Evolutionary conservation across 2,113 vertebrate species (phyloP).

Genomic region (Philantomba maxwellii): DNA sequence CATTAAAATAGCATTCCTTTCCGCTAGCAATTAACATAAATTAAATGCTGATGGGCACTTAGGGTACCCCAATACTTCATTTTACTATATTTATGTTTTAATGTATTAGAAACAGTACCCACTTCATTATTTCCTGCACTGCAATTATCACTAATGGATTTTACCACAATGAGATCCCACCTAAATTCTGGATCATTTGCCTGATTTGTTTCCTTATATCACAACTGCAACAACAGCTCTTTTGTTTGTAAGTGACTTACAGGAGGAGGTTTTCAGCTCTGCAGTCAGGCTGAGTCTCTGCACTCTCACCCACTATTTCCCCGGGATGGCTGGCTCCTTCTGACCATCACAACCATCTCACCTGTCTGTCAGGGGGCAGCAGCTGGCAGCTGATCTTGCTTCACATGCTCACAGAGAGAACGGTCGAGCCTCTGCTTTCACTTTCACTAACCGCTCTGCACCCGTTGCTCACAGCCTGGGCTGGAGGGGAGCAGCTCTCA

Average conservation of each 20-base stretch:
- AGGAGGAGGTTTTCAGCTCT: neutral
- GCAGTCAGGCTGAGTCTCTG: neutral
- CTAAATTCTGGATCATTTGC: conserved; percentile 62
- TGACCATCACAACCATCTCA: neutral
- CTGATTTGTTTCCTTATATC: conserved; percentile 70
- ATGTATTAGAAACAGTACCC: neutral
- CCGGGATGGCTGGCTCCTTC: neutral
- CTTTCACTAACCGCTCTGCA: neutral
- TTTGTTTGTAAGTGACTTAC: conserved; percentile 61
- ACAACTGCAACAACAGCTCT: conserved; percentile 62
- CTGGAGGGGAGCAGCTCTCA: neutral
- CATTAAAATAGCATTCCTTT: neutral
- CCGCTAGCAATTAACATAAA: conserved; percentile 33
- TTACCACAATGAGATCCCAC: conserved; percentile 12
- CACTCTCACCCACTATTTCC: neutral
- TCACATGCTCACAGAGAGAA: neutral
- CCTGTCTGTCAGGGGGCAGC: neutral
- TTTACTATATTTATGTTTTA: neutral
- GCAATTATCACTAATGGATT: conserved; percentile 35
- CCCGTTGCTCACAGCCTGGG: neutral
- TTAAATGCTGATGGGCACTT: neutral
- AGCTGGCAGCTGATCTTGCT: neutral
- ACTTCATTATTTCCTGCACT: neutral
- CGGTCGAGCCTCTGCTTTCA: neutral
- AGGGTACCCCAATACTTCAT: neutral